Base-by-base conservation (phyloP, 1,140 invertebrate species). In the Centruroides sculpturatus region DNA sequence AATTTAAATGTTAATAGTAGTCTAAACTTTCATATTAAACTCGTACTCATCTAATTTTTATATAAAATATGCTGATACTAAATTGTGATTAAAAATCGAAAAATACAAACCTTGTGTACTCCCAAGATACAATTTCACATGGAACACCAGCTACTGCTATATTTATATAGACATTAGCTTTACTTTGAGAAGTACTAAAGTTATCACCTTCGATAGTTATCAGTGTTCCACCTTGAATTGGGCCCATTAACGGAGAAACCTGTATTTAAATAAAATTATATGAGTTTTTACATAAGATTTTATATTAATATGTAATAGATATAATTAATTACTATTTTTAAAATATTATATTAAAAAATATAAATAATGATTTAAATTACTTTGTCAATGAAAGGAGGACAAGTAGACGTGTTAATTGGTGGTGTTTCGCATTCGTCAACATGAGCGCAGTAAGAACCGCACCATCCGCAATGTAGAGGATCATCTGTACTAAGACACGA, bases 391-490 rank as follows among this genome's bases (percentile, higher is more conserved):
- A 62, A 63, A 11, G 69, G 71, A 10, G 58, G 36, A 61, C 69
- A 68, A 54, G 59, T 67, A 34, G 23, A 56, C 52, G 36, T 46
- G 35, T 57, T 63, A 23, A 35, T 9, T 13, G 59, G 61, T 57
- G 59, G 69, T 55, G 49, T 56, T 61, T 64, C 56, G 48, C 71
- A 72, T 59, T 71, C 66, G n/a, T 64, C 59, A 10, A 59, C 34
- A 36, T 57, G 52, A 13, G 65, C 65, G 58, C 71, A 72, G n/a
- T 67, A 51, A 34, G 60, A 53, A 3, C 65, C 67, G 58, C 69
- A 74, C 73, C 73, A 76, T 35, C 71, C 73, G 65, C 74, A 75
- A 0, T 61, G 57, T 1, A 74, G 60, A 7, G 72, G 73, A 61
- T 74, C 72, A 4, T 55, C 41, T 46, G 63, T 66, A 23, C 46